These are phyloP conservation scores for Microtus richardsoni DNA, from an alignment of 2,113 vertebrate genomes.

Conservation along the genomic window DNA sequence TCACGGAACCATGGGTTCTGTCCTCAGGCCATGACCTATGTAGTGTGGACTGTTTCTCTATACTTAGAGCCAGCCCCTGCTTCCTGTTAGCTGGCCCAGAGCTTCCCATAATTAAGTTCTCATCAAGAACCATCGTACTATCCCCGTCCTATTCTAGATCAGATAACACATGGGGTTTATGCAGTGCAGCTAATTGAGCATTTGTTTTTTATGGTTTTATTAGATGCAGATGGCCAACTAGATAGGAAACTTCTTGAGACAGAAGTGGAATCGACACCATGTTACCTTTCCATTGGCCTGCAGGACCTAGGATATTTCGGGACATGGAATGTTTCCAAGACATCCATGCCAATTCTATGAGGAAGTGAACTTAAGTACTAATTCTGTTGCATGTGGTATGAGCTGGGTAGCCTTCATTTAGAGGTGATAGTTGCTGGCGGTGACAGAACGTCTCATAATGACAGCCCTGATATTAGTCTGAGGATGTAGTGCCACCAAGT, in stretches of 20 bases:
- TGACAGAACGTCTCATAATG: neutral
- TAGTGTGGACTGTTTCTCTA: neutral
- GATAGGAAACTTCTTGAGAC: neutral
- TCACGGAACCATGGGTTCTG: neutral
- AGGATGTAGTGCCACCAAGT: conserved; percentile 78
- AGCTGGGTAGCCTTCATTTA: neutral
- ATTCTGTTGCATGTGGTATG: neutral
- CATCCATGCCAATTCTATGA: neutral
- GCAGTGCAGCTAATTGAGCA: neutral
- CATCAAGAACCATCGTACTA: neutral
- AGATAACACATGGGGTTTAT: neutral
- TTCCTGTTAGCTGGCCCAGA: neutral
- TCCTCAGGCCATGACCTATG: neutral
- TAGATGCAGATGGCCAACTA: neutral
- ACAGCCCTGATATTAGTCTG: conserved; percentile 60
- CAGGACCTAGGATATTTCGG: neutral
- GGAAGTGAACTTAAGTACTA: neutral
- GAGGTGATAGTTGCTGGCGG: neutral
- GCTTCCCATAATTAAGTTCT: neutral
- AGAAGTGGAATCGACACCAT: neutral
- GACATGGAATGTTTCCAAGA: neutral
- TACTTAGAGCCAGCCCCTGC: no score
- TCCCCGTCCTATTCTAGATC: neutral
- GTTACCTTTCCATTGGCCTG: neutral
- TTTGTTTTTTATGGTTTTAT: neutral